Conservation (phyloP, 2,797 vertebrate species). For the Luscinia megarhynchos region DNA sequence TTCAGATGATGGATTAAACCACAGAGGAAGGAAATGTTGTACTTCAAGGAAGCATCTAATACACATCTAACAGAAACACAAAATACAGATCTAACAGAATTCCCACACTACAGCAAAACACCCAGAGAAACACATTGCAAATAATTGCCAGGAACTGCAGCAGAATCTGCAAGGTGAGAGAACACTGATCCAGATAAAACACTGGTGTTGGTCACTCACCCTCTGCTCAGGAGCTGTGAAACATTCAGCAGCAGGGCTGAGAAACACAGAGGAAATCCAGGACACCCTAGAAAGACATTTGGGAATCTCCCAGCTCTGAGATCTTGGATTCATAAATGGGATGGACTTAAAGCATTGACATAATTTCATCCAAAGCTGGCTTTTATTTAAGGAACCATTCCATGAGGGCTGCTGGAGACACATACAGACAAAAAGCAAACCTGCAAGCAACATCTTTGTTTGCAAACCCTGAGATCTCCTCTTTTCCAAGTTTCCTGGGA, state of each 20-base stretch:
- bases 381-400: background rate
- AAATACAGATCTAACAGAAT: background rate
- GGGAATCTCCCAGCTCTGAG: background rate
- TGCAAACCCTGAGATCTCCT: background rate
- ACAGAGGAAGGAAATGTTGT: constrained; percentile 7
- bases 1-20: constrained; percentile 50
- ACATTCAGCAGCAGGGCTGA: background rate
- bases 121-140: background rate
- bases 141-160: background rate
- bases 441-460: background rate
- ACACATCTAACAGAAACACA: background rate
- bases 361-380: background rate
- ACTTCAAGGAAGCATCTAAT: constrained; percentile 17
- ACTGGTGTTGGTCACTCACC: background rate
- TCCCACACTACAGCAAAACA: background rate
- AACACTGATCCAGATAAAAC: background rate
- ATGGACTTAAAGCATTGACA: background rate
- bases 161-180: background rate
- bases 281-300: background rate
- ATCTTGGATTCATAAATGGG: background rate
- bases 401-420: background rate
- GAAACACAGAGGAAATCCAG: background rate
- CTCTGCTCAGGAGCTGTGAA: background rate
- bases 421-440: fast-evolving
- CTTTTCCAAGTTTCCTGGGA: background rate